Percentiles rank a stretch among this genome's conserved stretches.
phyloP scores from a whole-genome alignment of 2,888 invertebrate genomes.

The Tiliacea citrago region DNA sequence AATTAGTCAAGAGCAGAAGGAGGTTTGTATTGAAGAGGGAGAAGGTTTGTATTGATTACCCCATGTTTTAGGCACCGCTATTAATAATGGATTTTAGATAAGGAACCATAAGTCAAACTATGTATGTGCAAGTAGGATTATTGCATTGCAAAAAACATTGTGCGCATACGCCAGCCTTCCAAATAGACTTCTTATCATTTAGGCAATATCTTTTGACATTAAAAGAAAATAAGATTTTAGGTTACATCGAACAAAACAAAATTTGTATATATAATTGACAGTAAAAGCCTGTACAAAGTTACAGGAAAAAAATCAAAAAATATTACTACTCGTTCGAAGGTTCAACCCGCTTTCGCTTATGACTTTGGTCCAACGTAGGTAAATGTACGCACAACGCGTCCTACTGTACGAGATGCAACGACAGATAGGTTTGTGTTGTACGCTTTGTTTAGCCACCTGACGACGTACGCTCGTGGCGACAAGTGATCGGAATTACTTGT shows the following conservation, averaged over 20 bases:
- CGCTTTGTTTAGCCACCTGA: slow-evolving; percentile 71
- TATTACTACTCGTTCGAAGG: not conserved
- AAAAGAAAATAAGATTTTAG: not conserved
- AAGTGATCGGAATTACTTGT: slow-evolving; percentile 51
- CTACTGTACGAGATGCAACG: slow-evolving; percentile 70
- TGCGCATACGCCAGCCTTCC: not conserved
- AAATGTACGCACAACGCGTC: slow-evolving; percentile 59
- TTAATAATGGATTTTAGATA: slow-evolving; percentile 21
- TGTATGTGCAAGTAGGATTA: not conserved
- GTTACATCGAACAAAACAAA: not conserved
- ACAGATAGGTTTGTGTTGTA: slow-evolving; percentile 75
- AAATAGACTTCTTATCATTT: not conserved
- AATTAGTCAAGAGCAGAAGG: too few species aligned
- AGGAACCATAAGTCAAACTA: not conserved
- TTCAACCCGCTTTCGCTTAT: slow-evolving; percentile 22
- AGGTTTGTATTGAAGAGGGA: slow-evolving; percentile 56
- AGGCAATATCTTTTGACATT: not conserved
- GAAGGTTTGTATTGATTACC: slow-evolving; percentile 54
- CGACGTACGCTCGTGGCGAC: slow-evolving; percentile 61
- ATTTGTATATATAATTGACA: not conserved
- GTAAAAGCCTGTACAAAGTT: not conserved
- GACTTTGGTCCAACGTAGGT: slow-evolving; percentile 2
- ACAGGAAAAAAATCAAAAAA: not conserved
- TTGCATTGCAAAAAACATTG: not conserved
- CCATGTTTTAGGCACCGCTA: slow-evolving; percentile 36